Percentiles rank a stretch among this genome's conserved stretches.
phyloP scores from a whole-genome alignment of 37 sponge, comb jelly and placozoan genomes.

The Beroe forskalii region DNA sequence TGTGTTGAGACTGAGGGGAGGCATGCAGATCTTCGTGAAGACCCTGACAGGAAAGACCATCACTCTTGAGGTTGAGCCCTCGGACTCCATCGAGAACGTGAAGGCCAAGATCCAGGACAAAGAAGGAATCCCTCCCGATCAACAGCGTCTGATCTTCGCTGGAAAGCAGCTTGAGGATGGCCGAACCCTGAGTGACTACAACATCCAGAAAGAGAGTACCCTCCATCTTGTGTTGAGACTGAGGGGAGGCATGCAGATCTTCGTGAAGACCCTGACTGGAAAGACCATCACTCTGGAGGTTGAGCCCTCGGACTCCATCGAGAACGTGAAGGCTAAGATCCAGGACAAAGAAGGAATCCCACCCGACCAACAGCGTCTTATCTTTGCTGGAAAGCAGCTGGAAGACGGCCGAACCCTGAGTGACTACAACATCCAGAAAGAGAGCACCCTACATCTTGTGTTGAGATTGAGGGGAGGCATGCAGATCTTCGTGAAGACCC shows the following conservation, averaged over 20 bases:
- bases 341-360: slow-evolving; percentile 72
- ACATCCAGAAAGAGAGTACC: slow-evolving; percentile 70
- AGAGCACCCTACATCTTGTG: slow-evolving; percentile 69
- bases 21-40: too few relatives aligned
- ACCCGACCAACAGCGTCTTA: slow-evolving; percentile 72
- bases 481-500: slow-evolving; percentile 72
- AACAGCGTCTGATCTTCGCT: too few relatives aligned
- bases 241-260: slow-evolving; percentile 71
- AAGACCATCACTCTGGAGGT: slow-evolving; percentile 71
- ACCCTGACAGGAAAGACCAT: too few relatives aligned
- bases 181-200: slow-evolving; percentile 71
- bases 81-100: too few relatives aligned
- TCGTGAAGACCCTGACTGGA: slow-evolving; percentile 69
- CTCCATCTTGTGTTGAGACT: slow-evolving; percentile 69
- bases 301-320: slow-evolving; percentile 68
- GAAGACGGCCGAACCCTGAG: slow-evolving; percentile 42
- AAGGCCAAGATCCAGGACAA: too few relatives aligned
- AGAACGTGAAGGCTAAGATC: slow-evolving; percentile 71
- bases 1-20: too few relatives aligned
- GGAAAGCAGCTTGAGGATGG: slow-evolving; percentile 69
- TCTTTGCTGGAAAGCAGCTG: slow-evolving; percentile 66
- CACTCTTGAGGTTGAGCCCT: too few relatives aligned
- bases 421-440: slow-evolving; percentile 72
- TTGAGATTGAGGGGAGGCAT: slow-evolving; percentile 68
- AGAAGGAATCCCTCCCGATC: too few relatives aligned